Evolutionary conservation across 1,140 invertebrate genomes (phyloP), one percentile per base, ranked within the genome.

Genomic region (Drosophila equinoxialis): DNA sequence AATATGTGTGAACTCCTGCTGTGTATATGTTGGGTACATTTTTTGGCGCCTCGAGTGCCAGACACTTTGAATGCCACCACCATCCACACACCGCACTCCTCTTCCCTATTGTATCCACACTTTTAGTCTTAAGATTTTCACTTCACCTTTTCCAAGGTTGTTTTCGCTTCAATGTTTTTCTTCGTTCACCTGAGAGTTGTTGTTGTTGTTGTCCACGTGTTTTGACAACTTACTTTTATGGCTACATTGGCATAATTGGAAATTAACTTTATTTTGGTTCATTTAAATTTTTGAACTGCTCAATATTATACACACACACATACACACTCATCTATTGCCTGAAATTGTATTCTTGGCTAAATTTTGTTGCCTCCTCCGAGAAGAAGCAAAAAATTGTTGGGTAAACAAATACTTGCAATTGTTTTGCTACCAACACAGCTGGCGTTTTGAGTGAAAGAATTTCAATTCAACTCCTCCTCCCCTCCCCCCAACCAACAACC

Each of bases 41-140:
- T 73, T 84, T 89, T 85, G 45, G 45, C 45, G 45, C 85, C 80
- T 7, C 60, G 85, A 85, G 84, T 51, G 45, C 45, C 45, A 51
- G 45, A 51, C 45, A 23, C 45, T 51, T 51, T 51, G 17, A 8
- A 51, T 51, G 45, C 45, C 45, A 20, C 20, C 45, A 3, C 1
- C 45, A 51, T 7, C 17, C 10, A 4, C 42, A 17, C 6, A 0
- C n/a, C 0, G 0, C 42, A 6, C 42, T 5, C n/a, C 42, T 14
- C 2, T 8, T 3, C 45, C 45, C 8, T 7, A 23, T 23, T 23
- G 20, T 23, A 23, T 23, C 17, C 17, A 23, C 45, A 11, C 3
- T 51, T 23, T 14, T 23, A 23, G 45, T 51, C 45, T 51, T 51
- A 51, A 51, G 45, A 51, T 51, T 51, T 51, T 51, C 17, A 51